Base-by-base conservation (phyloP, 2,113 vertebrate species). In the Siphamia tubifer region DNA sequence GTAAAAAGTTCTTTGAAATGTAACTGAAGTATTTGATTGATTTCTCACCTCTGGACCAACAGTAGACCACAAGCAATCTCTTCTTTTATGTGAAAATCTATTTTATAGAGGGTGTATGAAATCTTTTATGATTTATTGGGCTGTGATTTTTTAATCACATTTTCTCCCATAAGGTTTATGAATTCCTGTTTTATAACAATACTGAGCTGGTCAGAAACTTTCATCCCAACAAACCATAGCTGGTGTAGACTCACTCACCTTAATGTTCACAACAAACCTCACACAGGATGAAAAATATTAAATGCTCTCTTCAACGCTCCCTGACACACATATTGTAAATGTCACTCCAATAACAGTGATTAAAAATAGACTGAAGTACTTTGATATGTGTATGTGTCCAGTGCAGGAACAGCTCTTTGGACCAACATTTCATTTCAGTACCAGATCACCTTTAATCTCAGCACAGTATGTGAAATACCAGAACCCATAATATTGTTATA, bases 71-170 rank as follows among this genome's bases (percentile, higher is more conserved):
- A 75, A 55, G 66, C 74, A 76, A 77, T 86, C 53, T 74, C 39
- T 40, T 60, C 27, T 72, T 80, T 83, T 56, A 79, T 71, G 65
- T 77, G 66, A 61, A 73, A 79, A 83, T 69, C 67, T 54, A 74
- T 86, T 65, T 62, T 28, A 39, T 40, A 77, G 20, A 39, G 54
- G 54, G 52, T 60, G 28, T 44, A 67, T 42, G 42, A 74, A 82
- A 79, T 62, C 13, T 49, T 57, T 45, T 8, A 31, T 48, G 70
- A 82, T 84, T 82, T 84, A 87, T 79, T 70, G 66, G 27, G 3
- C 55, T 47, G 51, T 43, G 75, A 30, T 54, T 48, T 77, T 74
- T 71, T 56, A 72, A 82, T 80, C 69, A 82, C 52, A 70, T 68
- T 74, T 74, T 39, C 65, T 68, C 49, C 58, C 44, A 70, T 51